phyloP scores from a whole-genome alignment of 1,140 invertebrate species.

The Caenorhabditis latens region DNA sequence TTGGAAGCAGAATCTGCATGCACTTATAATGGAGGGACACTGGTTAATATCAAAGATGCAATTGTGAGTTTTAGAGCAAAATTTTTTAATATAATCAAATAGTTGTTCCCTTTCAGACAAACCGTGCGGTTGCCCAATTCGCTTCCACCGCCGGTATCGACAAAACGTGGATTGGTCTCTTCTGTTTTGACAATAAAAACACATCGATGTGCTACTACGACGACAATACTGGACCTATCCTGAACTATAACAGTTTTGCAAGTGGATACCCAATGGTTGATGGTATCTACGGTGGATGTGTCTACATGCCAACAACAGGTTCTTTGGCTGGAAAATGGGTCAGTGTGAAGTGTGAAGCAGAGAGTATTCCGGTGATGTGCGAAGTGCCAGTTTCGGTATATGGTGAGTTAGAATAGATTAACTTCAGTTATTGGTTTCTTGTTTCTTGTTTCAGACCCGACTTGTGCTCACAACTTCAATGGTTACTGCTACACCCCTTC shows the following conservation, averaged over 20 bases:
- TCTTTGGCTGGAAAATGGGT: constrained; percentile 4
- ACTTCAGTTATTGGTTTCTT: too few species aligned
- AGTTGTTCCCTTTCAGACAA: neutral
- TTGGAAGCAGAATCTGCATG: too few species aligned
- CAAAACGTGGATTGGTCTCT: neutral
- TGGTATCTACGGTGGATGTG: neutral
- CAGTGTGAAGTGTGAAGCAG: constrained; percentile 2
- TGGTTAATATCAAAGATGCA: too few species aligned
- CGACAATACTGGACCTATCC: neutral
- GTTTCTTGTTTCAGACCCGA: too few species aligned
- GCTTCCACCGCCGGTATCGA: neutral
- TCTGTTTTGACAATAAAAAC: neutral
- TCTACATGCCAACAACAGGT: neutral
- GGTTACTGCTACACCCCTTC: neutral
- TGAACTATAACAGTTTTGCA: neutral
- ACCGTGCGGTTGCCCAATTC: neutral
- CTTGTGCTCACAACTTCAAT: too few species aligned
- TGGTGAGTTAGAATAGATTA: neutral
- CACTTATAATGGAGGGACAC: too few species aligned
- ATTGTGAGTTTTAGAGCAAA: too few species aligned
- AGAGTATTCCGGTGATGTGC: neutral
- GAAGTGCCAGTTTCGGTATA: neutral
- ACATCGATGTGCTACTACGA: neutral
- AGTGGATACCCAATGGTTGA: neutral
- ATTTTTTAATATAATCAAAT: too few species aligned